Evolutionary conservation across 2,888 invertebrate species (phyloP), one percentile per base, ranked within the genome.

Genomic region (Melinaea marsaeus): DNA sequence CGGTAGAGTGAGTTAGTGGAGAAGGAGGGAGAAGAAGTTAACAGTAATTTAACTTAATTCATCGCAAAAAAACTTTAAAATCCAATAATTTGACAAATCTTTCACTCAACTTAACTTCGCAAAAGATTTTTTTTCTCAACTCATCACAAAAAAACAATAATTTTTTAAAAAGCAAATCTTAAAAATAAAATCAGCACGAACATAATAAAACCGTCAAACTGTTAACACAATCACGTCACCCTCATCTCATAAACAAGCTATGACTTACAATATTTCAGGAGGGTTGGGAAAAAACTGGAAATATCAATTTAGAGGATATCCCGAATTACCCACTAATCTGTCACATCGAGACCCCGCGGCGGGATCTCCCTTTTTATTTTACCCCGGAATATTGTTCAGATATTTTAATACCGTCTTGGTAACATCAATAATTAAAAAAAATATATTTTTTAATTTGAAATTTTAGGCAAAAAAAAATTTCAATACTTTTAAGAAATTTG

Each of bases 291-390:
- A 79, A 76, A 84, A 79, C 84, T 84, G 79, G 84, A 87, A 88
- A 89, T 90, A 90, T 89, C 90, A 88, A 90, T 90, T 90, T 89
- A 78, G 83, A 74, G 76, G 83, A 86, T n/a, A 9, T 32, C 32
- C n/a, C 51, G 51, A 87, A 90, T 90, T 89, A 90, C 88, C 76
- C 80, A 80, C 81, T 90, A 90, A 90, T 90, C 90, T 90, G 90
- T 90, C 90, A 89, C 89, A 88, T 86, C 80, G 79, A 83, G 79
- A 77, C 82, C 87, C 79, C 71, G 81, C 77, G 83, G 85, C 79
- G 74, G 82, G 82, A 86, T 85, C 79, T 75, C 86, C 87, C 81
- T 80, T 81, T 82, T 78, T 80, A 74, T 75, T 78, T 77, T 71
- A 22, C 70, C 70, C 70, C 66, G 71, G 72, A 76, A 81, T 47